Base-by-base conservation (phyloP, 2,113 vertebrate species). In the Notothenia coriiceps region DNA sequence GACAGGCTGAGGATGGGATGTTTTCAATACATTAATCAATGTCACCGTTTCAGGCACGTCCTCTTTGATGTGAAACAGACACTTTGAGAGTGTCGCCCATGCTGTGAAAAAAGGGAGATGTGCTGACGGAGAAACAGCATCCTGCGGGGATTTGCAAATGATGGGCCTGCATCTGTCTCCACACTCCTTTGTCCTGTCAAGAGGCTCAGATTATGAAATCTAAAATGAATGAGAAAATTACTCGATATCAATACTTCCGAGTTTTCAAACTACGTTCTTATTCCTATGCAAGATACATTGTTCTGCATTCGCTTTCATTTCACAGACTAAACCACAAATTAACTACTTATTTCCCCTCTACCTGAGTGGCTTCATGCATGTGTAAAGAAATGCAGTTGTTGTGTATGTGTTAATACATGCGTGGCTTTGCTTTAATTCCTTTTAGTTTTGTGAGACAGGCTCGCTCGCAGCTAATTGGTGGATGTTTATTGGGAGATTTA, bases 21-120 rank as follows among this genome's bases (percentile, higher is more conserved):
- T 92, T 88, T 91, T 88, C 65, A 88, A 90, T 87, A 76, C 94
- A 94, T 95, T 93, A 86, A 89, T 94, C 94, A 89, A 68, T 89
- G 91, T 91, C 94, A 91, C 91, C 2, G 85, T 83, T 81, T 88
- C 74, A 56, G 81, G 69, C 80, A 33, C 86, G 63, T 92, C 90
- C 89, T 80, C 94, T 96, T 95, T 95, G 95, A 94, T 95, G 95
- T 93, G 93, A 92, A 94, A 85, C 94, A 94, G 94, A 93, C 93
- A 91, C 94, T 77, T 86, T 40, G 75, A 77, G 89, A 81, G 78
- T 91, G 87, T 91, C 83, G 75, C 85, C 74, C 89, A 90, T 82
- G 92, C 84, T 92, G 93, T 87, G 91, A 93, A 87, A 85, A 94
- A 89, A 93, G 85, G 79, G 57, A 78, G 77, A 87, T 73, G 92